These are phyloP conservation scores for Ectemnius cavifrons DNA, from an alignment of 2,888 invertebrate species.

Conservation along the genomic window DNA sequence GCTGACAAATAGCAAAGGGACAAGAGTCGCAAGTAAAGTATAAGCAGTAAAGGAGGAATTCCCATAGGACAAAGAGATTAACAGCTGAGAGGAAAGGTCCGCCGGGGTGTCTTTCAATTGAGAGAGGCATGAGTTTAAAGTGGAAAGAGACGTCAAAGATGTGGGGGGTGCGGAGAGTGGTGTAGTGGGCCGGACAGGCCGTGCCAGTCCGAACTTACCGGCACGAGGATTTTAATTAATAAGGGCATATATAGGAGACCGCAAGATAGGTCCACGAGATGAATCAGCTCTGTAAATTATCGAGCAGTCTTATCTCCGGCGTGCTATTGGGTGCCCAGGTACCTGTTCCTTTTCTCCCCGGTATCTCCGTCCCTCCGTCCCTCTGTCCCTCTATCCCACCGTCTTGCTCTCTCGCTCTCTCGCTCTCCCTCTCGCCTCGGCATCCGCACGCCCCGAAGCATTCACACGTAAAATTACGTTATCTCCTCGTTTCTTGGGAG, in stretches of 20 bases:
- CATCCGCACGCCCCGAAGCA: constrained; percentile 67
- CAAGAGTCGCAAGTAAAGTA: too few relatives aligned
- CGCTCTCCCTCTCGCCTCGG: background rate
- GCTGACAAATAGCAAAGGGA: too few relatives aligned
- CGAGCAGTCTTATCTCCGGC: constrained; percentile 69
- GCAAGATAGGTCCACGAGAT: constrained; percentile 47
- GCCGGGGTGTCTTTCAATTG: too few relatives aligned
- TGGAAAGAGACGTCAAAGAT: too few relatives aligned
- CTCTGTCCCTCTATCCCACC: too few relatives aligned
- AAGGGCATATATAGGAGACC: constrained; percentile 51
- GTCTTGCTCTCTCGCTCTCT: background rate
- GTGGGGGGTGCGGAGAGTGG: too few relatives aligned
- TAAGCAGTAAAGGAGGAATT: too few relatives aligned
- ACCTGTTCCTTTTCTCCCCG: constrained; percentile 58
- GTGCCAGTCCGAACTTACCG: constrained; percentile 3
- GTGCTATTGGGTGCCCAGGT: constrained; percentile 70
- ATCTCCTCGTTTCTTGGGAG: constrained; percentile 68
- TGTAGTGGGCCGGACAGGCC: too few relatives aligned
- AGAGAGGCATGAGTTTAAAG: too few relatives aligned
- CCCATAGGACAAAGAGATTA: too few relatives aligned
- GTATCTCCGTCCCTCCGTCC: constrained; percentile 66
- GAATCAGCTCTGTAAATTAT: constrained; percentile 74
- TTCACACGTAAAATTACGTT: constrained; percentile 75
- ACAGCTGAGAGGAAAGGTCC: too few relatives aligned
- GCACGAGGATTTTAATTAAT: constrained; percentile 57